A percentile compares a stretch with the other conserved stretches of the same genome.
Conservation (phyloP, 2,888 invertebrate genomes). For the Oeneis ivallda region DNA sequence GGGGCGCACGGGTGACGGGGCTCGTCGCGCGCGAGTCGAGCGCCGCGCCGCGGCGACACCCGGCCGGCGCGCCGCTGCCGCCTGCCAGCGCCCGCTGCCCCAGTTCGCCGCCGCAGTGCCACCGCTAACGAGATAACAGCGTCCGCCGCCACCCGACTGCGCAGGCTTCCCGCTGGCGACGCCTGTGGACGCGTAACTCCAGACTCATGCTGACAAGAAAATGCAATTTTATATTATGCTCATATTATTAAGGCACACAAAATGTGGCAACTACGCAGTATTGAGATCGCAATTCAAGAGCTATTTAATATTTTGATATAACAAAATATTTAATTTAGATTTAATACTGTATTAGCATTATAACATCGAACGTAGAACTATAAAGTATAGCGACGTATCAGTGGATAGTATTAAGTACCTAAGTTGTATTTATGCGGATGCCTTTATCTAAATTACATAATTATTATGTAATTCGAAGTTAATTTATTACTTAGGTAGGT, state of each 20-base stretch:
- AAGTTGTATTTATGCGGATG: no score
- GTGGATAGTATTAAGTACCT: not conserved
- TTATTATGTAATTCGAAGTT: no score
- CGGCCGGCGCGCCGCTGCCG: constrained; percentile 49
- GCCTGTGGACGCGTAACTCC: constrained; percentile 30
- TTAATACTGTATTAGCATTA: not conserved
- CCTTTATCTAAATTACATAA: no score
- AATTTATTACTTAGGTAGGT: no score
- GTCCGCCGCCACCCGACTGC: constrained; percentile 39
- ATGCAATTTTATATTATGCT: constrained; percentile 23
- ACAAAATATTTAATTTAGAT: not conserved
- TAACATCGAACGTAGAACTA: not conserved
- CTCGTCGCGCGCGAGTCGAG: constrained; percentile 50
- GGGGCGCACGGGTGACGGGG: constrained; percentile 46
- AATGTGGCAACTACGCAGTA: not conserved
- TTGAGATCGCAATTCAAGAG: not conserved
- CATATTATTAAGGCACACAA: not conserved
- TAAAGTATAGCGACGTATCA: no score
- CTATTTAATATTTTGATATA: no score
- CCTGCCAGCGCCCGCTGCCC: constrained; percentile 55
- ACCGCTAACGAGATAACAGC: constrained; percentile 49
- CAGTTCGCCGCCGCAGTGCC: constrained; percentile 60
- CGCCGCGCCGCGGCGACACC: constrained; percentile 44
- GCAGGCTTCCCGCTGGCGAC: constrained; percentile 50
- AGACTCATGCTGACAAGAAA: constrained; percentile 26